A percentile compares a stretch with the other conserved stretches of the same genome.
Evolutionary conservation across 2,113 vertebrate genomes (phyloP).

Genomic region (Pseudopodoces humilis): DNA sequence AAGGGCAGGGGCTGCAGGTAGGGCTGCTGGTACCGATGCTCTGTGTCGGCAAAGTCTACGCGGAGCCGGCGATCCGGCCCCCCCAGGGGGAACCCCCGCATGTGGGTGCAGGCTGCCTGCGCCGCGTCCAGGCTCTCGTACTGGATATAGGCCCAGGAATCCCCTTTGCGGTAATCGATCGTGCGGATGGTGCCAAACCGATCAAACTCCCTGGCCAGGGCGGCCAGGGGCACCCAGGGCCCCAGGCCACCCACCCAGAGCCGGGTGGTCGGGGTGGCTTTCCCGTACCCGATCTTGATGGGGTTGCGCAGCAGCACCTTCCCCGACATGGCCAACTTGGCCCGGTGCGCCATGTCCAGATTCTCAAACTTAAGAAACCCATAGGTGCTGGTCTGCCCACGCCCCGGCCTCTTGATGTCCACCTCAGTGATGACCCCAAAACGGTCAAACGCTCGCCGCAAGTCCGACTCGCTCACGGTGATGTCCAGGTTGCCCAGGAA

Average conservation of each 20-base stretch:
- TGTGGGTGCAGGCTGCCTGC: constrained; percentile 94
- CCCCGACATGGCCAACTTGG: constrained; percentile 96
- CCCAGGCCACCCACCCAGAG: constrained; percentile 96
- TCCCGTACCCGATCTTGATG: constrained; percentile 97
- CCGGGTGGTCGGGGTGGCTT: constrained; percentile 93
- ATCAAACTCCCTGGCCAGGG: constrained; percentile 94
- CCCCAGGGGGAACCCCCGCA: constrained; percentile 94
- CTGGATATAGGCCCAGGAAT: constrained; percentile 98
- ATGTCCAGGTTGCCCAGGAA: constrained; percentile 97
- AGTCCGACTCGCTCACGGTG: constrained; percentile 88
- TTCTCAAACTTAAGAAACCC: constrained; percentile 98
- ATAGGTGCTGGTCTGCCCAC: constrained; percentile 92
- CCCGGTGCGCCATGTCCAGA: constrained; percentile 96
- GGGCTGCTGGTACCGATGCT: constrained; percentile 94
- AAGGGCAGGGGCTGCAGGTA: constrained; percentile 92
- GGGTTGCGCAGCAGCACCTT: constrained; percentile 93
- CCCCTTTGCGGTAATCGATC: constrained; percentile 96
- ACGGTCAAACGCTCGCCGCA: constrained; percentile 90
- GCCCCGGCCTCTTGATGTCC: constrained; percentile 90
- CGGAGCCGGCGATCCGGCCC: constrained; percentile 91
- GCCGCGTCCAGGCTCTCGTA: constrained; percentile 97
- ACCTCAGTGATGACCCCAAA: constrained; percentile 97
- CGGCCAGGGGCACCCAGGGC: constrained; percentile 92
- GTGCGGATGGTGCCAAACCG: constrained; percentile 97
- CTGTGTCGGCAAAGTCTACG: constrained; percentile 95